Evolutionary conservation across 2,888 invertebrate genomes (phyloP).

Genomic region (Serripes groenlandicus): DNA sequence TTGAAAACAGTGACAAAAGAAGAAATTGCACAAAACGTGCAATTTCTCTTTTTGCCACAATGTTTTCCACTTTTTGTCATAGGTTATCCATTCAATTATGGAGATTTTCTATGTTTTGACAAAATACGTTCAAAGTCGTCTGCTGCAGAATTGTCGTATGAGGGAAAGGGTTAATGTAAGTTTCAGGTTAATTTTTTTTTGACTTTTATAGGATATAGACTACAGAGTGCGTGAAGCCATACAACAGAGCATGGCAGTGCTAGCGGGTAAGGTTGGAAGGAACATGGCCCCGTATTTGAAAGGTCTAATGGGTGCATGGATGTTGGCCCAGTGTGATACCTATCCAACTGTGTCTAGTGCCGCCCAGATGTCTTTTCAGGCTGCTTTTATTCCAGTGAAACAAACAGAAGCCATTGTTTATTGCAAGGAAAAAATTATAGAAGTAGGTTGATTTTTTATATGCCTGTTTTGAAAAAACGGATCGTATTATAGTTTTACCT

Average conservation of each 20-base stretch:
- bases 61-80: no score
- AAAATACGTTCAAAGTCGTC: no score
- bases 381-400: constrained; percentile 93
- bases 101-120: no score
- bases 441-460: constrained; percentile 81
- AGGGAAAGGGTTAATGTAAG: no score
- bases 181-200: no score
- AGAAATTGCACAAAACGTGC: no score
- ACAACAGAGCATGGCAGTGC: constrained; percentile 90
- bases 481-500: no score
- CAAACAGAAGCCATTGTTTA: constrained; percentile 92
- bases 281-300: constrained; percentile 93
- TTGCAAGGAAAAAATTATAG: constrained; percentile 93
- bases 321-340: constrained; percentile 94
- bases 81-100: no score
- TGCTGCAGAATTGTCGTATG: no score
- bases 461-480: no score
- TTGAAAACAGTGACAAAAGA: no score
- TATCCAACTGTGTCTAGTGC: constrained; percentile 94
- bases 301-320: constrained; percentile 93
- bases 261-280: constrained; percentile 90
- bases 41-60: no score
- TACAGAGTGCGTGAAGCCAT: constrained; percentile 94
- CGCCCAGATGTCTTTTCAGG: constrained; percentile 90
- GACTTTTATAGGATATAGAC: constrained; percentile 91